A percentile compares a stretch with the other conserved stretches of the same genome.
phyloP scores from a whole-genome alignment of 1,140 invertebrate species.

The Harlomillsia oculata region DNA sequence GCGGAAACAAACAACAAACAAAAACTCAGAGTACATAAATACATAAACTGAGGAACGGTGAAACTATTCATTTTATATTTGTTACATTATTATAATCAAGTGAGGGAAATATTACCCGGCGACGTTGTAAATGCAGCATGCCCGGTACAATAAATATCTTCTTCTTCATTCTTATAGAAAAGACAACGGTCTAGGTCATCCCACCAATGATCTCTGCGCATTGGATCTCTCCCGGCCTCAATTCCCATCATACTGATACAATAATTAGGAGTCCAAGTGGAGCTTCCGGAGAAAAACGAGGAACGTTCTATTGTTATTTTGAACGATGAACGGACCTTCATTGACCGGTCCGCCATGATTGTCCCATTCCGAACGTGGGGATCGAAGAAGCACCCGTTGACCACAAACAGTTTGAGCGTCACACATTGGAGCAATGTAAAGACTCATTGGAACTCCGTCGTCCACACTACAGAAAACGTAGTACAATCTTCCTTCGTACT shows the following conservation, averaged over 20 bases:
- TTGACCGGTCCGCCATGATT: conserved; percentile 15
- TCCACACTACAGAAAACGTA: conserved; percentile 11
- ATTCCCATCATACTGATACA: conserved; percentile 30
- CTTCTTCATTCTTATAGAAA: conserved; percentile 21
- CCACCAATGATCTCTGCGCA: conserved; percentile 26
- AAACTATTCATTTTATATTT: too few species aligned
- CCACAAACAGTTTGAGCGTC: conserved; percentile 6
- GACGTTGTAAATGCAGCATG: conserved; percentile 22
- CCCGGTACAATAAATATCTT: conserved; percentile 18
- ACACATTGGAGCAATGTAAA: conserved; percentile 25
- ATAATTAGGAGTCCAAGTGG: conserved; percentile 26
- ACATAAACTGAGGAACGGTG: too few species aligned
- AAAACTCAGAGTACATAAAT: too few species aligned
- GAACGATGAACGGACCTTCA: conserved; percentile 26
- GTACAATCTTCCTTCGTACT: conserved; percentile 15
- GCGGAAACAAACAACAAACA: too few species aligned
- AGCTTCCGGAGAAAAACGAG: conserved; percentile 20
- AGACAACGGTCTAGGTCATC: conserved; percentile 20
- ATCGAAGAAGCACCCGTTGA: conserved; percentile 4
- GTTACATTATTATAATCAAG: too few species aligned
- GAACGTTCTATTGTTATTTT: conserved; percentile 21
- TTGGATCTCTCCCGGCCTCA: conserved; percentile 21
- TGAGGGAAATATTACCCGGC: conserved; percentile 2
- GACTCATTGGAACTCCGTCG: conserved; percentile 4
- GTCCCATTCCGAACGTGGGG: conserved; percentile 21